phyloP scores from a whole-genome alignment of 2,888 invertebrate species.

The Caenorhabditis sulstoni region DNA sequence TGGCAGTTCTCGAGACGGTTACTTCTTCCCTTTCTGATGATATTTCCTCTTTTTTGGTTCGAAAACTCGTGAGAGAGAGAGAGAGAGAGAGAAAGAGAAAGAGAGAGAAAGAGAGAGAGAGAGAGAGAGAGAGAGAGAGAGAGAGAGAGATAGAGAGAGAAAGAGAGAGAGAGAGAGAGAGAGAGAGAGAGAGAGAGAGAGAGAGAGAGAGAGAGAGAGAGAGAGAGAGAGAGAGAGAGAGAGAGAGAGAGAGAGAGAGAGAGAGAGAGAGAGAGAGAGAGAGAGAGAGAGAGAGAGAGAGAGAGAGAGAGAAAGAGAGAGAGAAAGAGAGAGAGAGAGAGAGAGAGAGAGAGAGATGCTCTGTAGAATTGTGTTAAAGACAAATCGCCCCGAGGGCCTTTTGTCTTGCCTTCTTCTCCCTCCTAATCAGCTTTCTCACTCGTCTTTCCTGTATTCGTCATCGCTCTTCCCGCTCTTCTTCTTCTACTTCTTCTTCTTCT shows the following conservation, averaged over 20 bases:
- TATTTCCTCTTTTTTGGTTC: no score
- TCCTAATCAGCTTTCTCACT: constrained; percentile 53
- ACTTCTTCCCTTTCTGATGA: constrained; percentile 1
- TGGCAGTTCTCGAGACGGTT: not conserved
- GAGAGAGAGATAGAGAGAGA: no score
- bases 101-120: not conserved
- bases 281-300: no score
- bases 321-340: not conserved
- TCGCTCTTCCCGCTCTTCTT: constrained; percentile 13
- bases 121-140: not conserved
- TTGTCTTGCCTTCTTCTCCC: constrained; percentile 34
- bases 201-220: not conserved
- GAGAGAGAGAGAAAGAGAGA: no score
- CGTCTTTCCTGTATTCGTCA: constrained; percentile 50
- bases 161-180: no score
- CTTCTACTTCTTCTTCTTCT: not conserved
- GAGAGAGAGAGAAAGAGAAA: not conserved
- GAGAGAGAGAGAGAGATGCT: constrained; percentile 6
- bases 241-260: no score
- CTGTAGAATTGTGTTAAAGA: constrained; percentile 55
- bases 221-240: no score
- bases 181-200: not conserved
- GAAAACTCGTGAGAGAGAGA: no score
- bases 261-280: no score
- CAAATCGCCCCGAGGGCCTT: constrained; percentile 44